Conservation (phyloP, 1,140 invertebrate genomes). For the Thrips palmi region DNA sequence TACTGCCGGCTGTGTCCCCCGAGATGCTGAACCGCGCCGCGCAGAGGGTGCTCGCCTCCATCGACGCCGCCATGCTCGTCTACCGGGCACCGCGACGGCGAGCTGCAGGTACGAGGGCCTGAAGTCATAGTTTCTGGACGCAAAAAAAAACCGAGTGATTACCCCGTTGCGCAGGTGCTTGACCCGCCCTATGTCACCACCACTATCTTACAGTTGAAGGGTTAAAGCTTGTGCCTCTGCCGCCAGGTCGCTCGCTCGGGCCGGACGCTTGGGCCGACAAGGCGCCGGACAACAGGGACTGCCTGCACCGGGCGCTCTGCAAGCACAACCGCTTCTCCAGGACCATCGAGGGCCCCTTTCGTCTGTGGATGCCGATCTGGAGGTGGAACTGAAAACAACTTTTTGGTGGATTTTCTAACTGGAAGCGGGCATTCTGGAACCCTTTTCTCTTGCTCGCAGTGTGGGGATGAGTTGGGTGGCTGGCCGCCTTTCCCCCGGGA, state of each 20-base stretch:
- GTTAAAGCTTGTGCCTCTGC: too few relatives aligned
- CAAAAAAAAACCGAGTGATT: too few relatives aligned
- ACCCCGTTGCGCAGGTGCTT: too few relatives aligned
- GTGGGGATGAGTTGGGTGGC: slow-evolving; percentile 37
- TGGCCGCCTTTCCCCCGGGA: slow-evolving; percentile 23
- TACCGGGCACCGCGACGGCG: too few relatives aligned
- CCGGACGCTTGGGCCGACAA: too few relatives aligned
- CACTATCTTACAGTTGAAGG: too few relatives aligned
- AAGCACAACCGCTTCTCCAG: slow-evolving; percentile 37
- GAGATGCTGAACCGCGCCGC: slow-evolving; percentile 31
- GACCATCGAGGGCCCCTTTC: slow-evolving; percentile 25
- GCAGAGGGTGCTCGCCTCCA: slow-evolving; percentile 27
- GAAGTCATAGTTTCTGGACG: too few relatives aligned
- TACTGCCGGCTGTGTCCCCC: too few relatives aligned
- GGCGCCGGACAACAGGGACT: slow-evolving; percentile 28
- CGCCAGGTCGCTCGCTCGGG: too few relatives aligned
- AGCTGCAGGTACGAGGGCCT: too few relatives aligned
- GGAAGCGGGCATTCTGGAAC: not conserved
- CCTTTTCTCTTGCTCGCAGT: slow-evolving; percentile 20
- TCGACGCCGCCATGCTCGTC: slow-evolving; percentile 29
- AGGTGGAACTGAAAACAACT: slow-evolving; percentile 32
- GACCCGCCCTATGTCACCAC: too few relatives aligned
- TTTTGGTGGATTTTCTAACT: too few relatives aligned
- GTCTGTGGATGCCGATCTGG: slow-evolving; percentile 45
- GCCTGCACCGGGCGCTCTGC: slow-evolving; percentile 36